Percentiles rank a stretch among this genome's conserved stretches.
These are phyloP conservation scores for Portunus trituberculatus DNA, from an alignment of 1,140 invertebrate genomes.

Conservation along the genomic window DNA sequence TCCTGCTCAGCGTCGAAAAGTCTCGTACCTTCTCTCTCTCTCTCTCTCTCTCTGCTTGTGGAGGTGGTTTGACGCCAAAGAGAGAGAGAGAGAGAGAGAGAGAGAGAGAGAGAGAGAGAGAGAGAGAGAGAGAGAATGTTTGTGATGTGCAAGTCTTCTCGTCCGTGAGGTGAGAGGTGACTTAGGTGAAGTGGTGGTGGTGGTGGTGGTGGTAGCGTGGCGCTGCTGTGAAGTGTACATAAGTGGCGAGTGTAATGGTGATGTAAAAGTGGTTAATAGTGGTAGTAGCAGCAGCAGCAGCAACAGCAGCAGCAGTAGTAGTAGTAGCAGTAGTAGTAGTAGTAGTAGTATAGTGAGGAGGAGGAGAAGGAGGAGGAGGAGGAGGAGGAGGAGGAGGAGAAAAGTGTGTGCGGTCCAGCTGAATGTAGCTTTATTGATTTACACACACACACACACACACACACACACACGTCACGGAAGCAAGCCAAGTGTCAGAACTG, in stretches of 20 bases:
- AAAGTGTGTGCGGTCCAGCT: no score
- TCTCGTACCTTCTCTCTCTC: background rate
- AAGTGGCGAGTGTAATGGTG: no score
- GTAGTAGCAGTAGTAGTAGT: background rate
- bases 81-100: conserved; percentile 34
- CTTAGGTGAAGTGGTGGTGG: background rate
- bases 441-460: background rate
- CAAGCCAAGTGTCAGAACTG: no score
- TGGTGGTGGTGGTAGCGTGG: no score
- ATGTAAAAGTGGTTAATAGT: background rate
- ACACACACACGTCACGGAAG: background rate
- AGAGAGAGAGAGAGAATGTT: background rate
- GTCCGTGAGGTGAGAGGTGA: background rate
- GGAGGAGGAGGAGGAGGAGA: background rate
- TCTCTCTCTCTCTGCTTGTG: background rate
- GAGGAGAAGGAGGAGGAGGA: background rate
- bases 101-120: background rate
- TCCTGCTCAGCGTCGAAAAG: background rate
- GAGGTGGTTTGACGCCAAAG: no score
- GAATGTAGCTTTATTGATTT: background rate
- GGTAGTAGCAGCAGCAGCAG: background rate
- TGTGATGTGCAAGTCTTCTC: background rate
- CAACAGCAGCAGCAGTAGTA: background rate
- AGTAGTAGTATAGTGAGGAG: background rate
- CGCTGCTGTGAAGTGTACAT: no score